These are phyloP conservation scores for Acanthis flammea DNA, from an alignment of 2,797 vertebrate species.

Conservation along the genomic window DNA sequence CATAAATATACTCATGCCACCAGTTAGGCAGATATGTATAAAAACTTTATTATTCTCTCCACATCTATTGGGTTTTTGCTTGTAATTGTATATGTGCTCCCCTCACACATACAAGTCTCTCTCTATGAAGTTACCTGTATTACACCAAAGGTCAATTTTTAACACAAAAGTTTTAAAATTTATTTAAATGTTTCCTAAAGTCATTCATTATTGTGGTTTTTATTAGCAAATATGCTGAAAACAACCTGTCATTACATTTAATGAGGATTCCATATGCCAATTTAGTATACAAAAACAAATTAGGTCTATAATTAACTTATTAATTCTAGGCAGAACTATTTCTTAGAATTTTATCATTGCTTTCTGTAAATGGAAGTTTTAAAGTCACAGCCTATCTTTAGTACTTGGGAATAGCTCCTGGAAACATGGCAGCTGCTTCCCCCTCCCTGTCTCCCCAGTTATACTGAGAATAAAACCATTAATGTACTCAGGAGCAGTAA, in stretches of 20 bases:
- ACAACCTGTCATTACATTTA: background rate
- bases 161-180: background rate
- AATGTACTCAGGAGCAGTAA: conserved; percentile 14
- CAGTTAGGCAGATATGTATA: background rate
- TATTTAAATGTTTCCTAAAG: background rate
- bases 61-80: background rate
- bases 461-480: conserved; percentile 14
- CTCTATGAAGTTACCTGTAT: background rate
- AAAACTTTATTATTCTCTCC: background rate
- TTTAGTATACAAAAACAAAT: conserved; percentile 12
- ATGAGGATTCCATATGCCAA: background rate
- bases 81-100: background rate
- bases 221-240: background rate
- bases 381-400: background rate
- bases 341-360: conserved; percentile 12
- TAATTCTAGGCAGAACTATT: background rate
- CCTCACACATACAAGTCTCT: background rate
- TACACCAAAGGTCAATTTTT: background rate
- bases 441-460: background rate
- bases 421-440: conserved; percentile 15
- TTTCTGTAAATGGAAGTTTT: conserved; percentile 4
- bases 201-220: background rate
- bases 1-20: background rate
- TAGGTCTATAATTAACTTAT: conserved; percentile 2
- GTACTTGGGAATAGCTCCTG: background rate